Evolutionary conservation across 2,797 vertebrate species (phyloP).

Genomic region (Apogon talboti): DNA sequence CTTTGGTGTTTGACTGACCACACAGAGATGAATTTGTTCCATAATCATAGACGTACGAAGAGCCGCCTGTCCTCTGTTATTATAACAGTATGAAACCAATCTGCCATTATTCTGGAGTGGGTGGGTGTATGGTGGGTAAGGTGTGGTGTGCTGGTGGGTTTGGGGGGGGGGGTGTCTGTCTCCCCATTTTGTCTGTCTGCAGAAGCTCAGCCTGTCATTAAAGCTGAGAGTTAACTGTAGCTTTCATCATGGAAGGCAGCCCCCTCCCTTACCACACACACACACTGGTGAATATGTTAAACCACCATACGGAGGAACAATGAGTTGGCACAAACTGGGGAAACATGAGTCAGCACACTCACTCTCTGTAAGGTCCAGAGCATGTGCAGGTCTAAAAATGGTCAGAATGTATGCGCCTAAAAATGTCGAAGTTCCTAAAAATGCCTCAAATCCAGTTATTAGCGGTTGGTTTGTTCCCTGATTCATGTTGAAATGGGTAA

Average conservation of each 20-base stretch:
- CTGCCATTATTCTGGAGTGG: constrained; percentile 58
- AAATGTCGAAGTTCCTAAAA: constrained; percentile 40
- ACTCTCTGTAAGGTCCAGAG: constrained; percentile 32
- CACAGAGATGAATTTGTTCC: constrained; percentile 47
- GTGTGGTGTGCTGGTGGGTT: constrained; percentile 38
- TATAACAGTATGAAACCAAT: constrained; percentile 69
- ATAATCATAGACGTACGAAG: constrained; percentile 28
- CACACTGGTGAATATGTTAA: constrained; percentile 57
- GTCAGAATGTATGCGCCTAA: constrained; percentile 46
- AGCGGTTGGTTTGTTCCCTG: constrained; percentile 59
- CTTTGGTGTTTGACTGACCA: neutral
- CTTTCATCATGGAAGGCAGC: constrained; percentile 70
- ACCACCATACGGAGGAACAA: constrained; percentile 67
- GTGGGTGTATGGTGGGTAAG: constrained; percentile 50
- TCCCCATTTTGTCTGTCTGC: constrained; percentile 54
- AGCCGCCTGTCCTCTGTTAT: constrained; percentile 46
- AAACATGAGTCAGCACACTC: constrained; percentile 70
- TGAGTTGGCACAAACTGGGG: constrained; percentile 69
- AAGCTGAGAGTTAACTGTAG: constrained; percentile 65
- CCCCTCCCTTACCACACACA: constrained; percentile 53
- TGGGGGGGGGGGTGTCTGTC: constrained; percentile 42
- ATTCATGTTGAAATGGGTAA: constrained; percentile 8
- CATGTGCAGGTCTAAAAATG: constrained; percentile 24
- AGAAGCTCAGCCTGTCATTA: constrained; percentile 72
- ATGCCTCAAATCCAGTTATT: constrained; percentile 56